These are phyloP conservation scores for Heterocephalus glaber DNA, from an alignment of 2,113 vertebrate species.

Conservation along the genomic window DNA sequence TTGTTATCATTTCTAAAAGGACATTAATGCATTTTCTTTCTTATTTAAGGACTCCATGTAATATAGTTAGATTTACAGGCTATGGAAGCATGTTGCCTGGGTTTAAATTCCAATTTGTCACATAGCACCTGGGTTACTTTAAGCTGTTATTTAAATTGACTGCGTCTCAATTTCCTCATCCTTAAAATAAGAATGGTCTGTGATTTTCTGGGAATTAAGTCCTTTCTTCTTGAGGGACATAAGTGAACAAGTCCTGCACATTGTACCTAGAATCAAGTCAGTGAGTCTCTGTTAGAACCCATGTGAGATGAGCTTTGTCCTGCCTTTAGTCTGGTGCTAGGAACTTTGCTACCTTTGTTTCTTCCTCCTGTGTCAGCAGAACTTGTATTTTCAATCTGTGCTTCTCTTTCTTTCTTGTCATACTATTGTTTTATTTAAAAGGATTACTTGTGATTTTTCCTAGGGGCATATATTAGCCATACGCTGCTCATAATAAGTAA, in stretches of 20 bases:
- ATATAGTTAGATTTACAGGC: neutral
- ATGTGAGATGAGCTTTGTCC: neutral
- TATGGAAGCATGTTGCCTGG: neutral
- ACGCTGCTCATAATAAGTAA: constrained; percentile 3
- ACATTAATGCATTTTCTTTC: neutral
- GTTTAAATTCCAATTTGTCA: neutral
- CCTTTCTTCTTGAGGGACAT: neutral
- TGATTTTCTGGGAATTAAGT: neutral
- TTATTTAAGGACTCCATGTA: neutral
- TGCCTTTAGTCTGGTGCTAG: neutral
- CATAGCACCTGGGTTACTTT: neutral
- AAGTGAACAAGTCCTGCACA: neutral
- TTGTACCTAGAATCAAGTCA: neutral
- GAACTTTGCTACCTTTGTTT: neutral
- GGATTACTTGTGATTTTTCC: neutral
- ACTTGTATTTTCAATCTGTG: neutral
- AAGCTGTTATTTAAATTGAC: neutral
- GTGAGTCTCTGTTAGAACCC: neutral
- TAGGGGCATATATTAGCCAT: neutral
- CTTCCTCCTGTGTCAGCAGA: neutral
- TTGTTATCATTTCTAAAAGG: neutral
- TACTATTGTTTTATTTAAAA: constrained; percentile 27
- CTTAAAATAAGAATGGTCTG: neutral
- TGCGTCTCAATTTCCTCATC: neutral
- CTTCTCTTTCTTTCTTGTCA: neutral